These are phyloP conservation scores for Drosophila pectinifera DNA, from an alignment of 1,140 invertebrate species.

Conservation along the genomic window DNA sequence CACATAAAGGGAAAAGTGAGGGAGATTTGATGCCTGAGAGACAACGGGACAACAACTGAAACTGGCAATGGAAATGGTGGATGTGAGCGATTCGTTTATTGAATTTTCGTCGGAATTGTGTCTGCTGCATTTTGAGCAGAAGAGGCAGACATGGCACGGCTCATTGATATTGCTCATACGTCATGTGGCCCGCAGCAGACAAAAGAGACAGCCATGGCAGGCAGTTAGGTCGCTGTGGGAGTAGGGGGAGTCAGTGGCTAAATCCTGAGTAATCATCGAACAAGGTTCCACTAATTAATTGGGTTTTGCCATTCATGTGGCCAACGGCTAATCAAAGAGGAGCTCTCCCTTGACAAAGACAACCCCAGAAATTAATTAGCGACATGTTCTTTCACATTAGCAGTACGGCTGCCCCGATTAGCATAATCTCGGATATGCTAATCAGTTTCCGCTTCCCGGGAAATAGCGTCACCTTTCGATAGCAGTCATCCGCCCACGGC, in stretches of 20 bases:
- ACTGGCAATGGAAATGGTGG: slow-evolving; percentile 38
- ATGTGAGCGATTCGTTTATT: slow-evolving; percentile 51
- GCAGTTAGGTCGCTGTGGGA: not conserved
- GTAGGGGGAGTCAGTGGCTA: not conserved
- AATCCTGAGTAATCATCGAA: slow-evolving; percentile 5
- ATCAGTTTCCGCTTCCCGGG: slow-evolving; percentile 15
- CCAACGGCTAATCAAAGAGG: slow-evolving; percentile 20
- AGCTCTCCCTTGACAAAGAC: slow-evolving; percentile 18
- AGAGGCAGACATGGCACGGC: slow-evolving; percentile 2
- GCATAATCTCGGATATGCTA: slow-evolving; percentile 46
- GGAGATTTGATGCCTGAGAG: slow-evolving; percentile 19
- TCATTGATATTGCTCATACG: slow-evolving; percentile 45
- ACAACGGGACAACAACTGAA: slow-evolving; percentile 11
- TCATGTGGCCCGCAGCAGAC: slow-evolving; percentile 1
- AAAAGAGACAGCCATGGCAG: not conserved
- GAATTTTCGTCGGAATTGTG: slow-evolving; percentile 39
- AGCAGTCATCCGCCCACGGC: slow-evolving; percentile 4
- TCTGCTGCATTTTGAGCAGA: slow-evolving; percentile 42
- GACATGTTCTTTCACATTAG: slow-evolving; percentile 25
- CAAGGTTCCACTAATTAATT: slow-evolving; percentile 44
- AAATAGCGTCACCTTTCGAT: not conserved
- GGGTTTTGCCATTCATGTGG: slow-evolving; percentile 28
- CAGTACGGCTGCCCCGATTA: slow-evolving; percentile 17
- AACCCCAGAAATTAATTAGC: slow-evolving; percentile 46
- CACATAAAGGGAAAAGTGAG: slow-evolving; percentile 4